Conservation (phyloP, 2,797 vertebrate species). For the Iguana delicatissima region DNA sequence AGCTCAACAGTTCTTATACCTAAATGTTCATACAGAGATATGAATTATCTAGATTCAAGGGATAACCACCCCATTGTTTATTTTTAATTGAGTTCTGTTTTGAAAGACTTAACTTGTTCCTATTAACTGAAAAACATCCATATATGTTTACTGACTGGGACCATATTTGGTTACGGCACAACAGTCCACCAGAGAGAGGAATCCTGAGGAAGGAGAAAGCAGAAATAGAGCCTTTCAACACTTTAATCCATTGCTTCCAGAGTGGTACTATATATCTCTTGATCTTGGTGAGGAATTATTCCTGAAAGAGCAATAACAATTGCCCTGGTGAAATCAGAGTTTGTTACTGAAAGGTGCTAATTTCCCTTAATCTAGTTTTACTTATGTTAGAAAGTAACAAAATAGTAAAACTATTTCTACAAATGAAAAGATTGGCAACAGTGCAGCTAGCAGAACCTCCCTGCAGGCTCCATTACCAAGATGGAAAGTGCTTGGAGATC, state of each 20-base stretch:
- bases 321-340: constrained; percentile 62
- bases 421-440: constrained; percentile 58
- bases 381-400: constrained; percentile 45
- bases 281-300: constrained; percentile 70
- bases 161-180: constrained; percentile 43
- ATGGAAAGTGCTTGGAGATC: constrained; percentile 23
- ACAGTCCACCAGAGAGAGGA: constrained; percentile 43
- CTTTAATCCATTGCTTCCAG: constrained; percentile 68
- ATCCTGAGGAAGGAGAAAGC: constrained; percentile 50
- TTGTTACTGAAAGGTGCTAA: constrained; percentile 68
- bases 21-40: neutral
- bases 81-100: neutral
- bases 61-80: neutral
- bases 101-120: neutral
- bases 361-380: constrained; percentile 64
- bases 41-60: neutral
- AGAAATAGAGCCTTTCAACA: constrained; percentile 59
- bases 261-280: constrained; percentile 56
- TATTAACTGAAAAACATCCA: neutral
- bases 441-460: constrained; percentile 27
- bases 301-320: constrained; percentile 66
- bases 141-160: neutral
- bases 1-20: no score
- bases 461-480: constrained; percentile 44
- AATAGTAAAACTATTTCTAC: constrained; percentile 57